Conservation (phyloP, 2,797 vertebrate genomes). For the Uromys caudimaculatus region DNA sequence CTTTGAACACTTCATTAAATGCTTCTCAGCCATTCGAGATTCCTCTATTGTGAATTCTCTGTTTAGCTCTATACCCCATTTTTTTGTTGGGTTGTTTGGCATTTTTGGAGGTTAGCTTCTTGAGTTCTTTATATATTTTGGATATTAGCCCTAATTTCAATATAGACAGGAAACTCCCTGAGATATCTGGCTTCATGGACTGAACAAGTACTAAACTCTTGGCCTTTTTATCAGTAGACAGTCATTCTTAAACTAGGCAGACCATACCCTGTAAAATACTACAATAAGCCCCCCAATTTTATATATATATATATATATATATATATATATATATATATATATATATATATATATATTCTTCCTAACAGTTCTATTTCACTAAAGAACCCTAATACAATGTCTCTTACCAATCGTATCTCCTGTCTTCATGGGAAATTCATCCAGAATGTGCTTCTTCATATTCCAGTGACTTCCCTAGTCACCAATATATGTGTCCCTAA, state of each 20-base stretch:
- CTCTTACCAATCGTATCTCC: not conserved
- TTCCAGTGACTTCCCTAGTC: not conserved
- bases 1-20: no score
- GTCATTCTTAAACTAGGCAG: not conserved
- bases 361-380: not conserved
- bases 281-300: no score
- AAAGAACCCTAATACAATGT: not conserved
- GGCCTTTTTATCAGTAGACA: not conserved
- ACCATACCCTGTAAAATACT: not conserved
- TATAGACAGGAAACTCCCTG: not conserved
- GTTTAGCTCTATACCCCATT: no score
- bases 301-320: no score
- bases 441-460: not conserved
- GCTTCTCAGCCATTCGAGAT: no score
- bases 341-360: not conserved
- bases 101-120: no score
- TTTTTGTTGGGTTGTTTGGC: no score
- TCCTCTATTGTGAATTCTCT: no score
- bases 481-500: fast-evolving
- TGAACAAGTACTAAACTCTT: no score
- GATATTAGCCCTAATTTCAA: no score
- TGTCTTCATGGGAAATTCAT: not conserved
- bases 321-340: no score
- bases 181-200: not conserved
- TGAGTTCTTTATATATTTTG: no score